A percentile compares a stretch with the other conserved stretches of the same genome.
Conservation (phyloP, 2,888 invertebrate species). For the Watsonalla cultraria region DNA sequence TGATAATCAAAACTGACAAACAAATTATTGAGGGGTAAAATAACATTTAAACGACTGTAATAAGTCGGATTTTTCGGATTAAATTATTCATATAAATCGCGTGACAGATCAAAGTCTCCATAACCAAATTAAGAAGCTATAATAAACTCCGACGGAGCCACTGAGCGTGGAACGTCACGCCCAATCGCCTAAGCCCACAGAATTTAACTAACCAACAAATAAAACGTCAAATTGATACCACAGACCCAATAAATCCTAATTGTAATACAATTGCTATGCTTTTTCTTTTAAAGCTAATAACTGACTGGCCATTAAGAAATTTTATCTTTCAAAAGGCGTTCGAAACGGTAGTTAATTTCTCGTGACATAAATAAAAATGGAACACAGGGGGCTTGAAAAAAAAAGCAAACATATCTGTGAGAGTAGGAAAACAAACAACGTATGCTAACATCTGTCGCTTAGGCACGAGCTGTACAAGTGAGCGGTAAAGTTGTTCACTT, state of each 20-base stretch:
- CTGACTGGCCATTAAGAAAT: conserved; percentile 50
- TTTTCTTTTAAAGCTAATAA: conserved; percentile 27
- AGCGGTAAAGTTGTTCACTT: conserved; percentile 27
- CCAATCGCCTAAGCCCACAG: not conserved
- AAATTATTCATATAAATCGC: not conserved
- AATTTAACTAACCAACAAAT: conserved; percentile 16
- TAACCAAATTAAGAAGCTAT: not conserved
- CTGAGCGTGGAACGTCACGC: not conserved
- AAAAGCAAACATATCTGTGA: conserved; percentile 76
- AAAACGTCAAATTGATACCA: conserved; percentile 20
- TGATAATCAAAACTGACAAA: too few relatives aligned
- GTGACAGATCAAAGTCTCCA: not conserved
- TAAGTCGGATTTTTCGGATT: not conserved
- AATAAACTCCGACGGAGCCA: not conserved
- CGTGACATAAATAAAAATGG: conserved; percentile 73
- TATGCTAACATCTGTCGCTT: conserved; percentile 74
- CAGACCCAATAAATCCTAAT: conserved; percentile 15
- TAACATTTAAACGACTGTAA: too few relatives aligned
- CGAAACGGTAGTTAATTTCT: conserved; percentile 67
- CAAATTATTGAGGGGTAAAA: too few relatives aligned
- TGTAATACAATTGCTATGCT: conserved; percentile 8
- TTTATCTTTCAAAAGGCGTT: conserved; percentile 51
- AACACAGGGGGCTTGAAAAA: conserved; percentile 53
- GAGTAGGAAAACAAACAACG: conserved; percentile 76
- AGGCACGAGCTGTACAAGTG: conserved; percentile 59